Conservation (phyloP, 2,113 vertebrate species). For the Mellivora capensis region DNA sequence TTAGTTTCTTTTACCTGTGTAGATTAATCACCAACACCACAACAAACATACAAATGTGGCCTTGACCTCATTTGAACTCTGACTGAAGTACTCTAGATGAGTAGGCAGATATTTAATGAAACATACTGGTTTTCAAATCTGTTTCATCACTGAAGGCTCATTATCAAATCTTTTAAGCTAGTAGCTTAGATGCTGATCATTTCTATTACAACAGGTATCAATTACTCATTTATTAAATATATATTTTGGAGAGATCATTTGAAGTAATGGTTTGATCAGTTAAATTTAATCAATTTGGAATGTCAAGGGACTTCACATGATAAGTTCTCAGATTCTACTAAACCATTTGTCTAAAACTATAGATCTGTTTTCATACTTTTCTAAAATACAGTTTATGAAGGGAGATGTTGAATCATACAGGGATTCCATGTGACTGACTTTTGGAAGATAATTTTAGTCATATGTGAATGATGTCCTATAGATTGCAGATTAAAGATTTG, state of each 20-base stretch:
- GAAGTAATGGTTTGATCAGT: conserved; percentile 9
- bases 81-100: neutral
- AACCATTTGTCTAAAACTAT: neutral
- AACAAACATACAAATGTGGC: neutral
- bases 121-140: neutral
- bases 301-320: neutral
- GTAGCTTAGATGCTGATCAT: neutral
- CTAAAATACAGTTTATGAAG: neutral
- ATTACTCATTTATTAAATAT: neutral
- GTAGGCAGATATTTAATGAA: conserved; percentile 8
- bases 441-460: conserved; percentile 11
- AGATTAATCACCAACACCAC: neutral
- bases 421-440: neutral
- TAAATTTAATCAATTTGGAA: neutral
- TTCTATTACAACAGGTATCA: neutral
- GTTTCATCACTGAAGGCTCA: neutral
- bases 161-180: neutral
- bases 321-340: conserved; percentile 28
- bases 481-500: neutral
- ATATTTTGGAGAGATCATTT: conserved; percentile 8
- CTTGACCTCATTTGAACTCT: neutral
- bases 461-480: neutral
- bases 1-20: neutral
- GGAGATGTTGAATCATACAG: neutral
- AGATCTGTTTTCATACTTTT: neutral